These are phyloP conservation scores for Pogonophryne albipinna DNA, from an alignment of 2,797 vertebrate genomes.

Conservation along the genomic window DNA sequence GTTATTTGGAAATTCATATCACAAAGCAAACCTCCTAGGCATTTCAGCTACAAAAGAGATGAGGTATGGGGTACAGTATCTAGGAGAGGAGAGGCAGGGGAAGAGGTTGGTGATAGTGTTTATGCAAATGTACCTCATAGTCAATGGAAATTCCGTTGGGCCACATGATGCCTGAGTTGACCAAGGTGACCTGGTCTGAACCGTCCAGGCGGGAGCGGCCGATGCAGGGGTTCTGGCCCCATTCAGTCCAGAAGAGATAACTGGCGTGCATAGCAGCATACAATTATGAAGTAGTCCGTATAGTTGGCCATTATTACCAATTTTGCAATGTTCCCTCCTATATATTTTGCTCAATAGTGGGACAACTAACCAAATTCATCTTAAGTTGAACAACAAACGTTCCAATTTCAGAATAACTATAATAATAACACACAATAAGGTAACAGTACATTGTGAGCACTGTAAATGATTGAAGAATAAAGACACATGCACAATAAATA, in stretches of 20 bases:
- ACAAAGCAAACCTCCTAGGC: slow-evolving; percentile 59
- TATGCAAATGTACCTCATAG: slow-evolving; percentile 89
- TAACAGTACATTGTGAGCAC: background rate
- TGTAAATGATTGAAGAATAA: background rate
- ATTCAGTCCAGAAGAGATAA: slow-evolving; percentile 98
- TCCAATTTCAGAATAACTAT: background rate
- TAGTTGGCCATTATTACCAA: background rate
- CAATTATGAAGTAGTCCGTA: background rate
- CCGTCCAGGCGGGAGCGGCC: slow-evolving; percentile 94
- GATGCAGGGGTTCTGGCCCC: slow-evolving; percentile 97
- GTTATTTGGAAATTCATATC: slow-evolving; percentile 89
- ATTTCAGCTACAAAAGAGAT: slow-evolving; percentile 73
- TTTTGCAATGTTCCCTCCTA: background rate
- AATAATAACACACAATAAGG: background rate
- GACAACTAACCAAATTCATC: too few relatives aligned
- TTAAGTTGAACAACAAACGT: background rate
- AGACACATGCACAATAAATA: background rate
- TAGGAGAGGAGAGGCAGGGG: slow-evolving; percentile 12
- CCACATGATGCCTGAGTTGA: slow-evolving; percentile 94
- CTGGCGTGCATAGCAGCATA: slow-evolving; percentile 71
- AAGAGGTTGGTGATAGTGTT: background rate
- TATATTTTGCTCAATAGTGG: background rate
- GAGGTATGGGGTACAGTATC: slow-evolving; percentile 43
- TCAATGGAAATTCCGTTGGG: slow-evolving; percentile 98
- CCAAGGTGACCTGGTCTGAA: slow-evolving; percentile 93